Conservation (phyloP, 1,140 invertebrate species). For the Cryptotermes secundus region DNA sequence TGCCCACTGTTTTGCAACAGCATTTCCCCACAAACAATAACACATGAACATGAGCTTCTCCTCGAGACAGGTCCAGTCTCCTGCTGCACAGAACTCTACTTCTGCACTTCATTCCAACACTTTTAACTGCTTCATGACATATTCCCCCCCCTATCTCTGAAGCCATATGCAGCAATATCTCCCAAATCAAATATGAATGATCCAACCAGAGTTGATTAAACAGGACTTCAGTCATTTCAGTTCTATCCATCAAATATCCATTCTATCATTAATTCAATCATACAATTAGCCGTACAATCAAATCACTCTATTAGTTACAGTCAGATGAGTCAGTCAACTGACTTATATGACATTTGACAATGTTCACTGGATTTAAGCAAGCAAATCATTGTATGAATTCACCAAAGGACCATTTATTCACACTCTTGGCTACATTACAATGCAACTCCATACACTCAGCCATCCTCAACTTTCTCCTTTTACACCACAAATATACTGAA, state of each 20-base stretch:
- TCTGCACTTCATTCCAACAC: background rate
- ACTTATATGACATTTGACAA: background rate
- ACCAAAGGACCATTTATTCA: background rate
- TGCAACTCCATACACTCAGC: background rate
- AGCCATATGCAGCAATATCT: background rate
- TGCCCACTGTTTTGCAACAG: background rate
- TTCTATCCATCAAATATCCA: background rate
- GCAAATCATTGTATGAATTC: background rate
- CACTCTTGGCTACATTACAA: background rate
- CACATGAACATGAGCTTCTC: background rate
- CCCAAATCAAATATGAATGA: slow-evolving; percentile 13
- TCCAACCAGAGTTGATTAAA: background rate
- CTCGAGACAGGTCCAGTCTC: background rate
- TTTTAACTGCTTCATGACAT: background rate
- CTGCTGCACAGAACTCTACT: background rate
- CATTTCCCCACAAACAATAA: background rate
- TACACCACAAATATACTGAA: background rate
- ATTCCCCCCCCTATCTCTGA: background rate
- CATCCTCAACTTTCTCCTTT: background rate
- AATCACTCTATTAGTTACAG: background rate
- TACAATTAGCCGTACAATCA: background rate
- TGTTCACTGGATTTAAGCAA: background rate
- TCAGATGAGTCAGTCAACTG: background rate
- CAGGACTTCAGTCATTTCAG: background rate
- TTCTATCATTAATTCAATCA: background rate